Base-by-base conservation (phyloP, 1,140 invertebrate genomes). In the Phocides pigmalion region DNA sequence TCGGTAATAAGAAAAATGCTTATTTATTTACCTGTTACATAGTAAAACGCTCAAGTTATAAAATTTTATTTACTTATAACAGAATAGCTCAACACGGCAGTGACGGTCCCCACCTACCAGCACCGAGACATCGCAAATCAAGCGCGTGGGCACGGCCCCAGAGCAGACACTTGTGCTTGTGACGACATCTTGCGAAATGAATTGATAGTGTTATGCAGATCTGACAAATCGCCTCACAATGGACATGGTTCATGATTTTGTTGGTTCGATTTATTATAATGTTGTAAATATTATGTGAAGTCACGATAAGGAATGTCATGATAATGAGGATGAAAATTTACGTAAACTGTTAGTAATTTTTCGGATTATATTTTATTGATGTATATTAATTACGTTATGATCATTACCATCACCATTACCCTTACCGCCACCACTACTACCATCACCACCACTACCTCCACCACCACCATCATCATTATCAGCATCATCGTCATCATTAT, bases 111-210 rank as follows among this genome's bases (percentile, higher is more conserved):
- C 78, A 75, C 81, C 80, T 85, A 84, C 82, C 69, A 72, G 58
- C 66, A 32, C 62, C n/a, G n/a, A 63, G 64, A 66, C 71, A 71
- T 83, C 82, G 83, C 83, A 87, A 89, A 87, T 85, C 78, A 87
- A 66, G 72, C 80, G 87, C 87, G 87, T 89, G 82, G 87, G 87
- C 77, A 74, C 74, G 70, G 72, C 76, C n/a, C 71, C 59, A 54
- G 58, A 73, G 69, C 72, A 76, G 71, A 71, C 82, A 82, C 78
- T 82, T 79, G 76, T 68, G 59, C 46, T 74, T 78, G 74, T 74
- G 81, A 77, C 58, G 75, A 79, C 77, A 68, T 66, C 74, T 74
- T 49, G 78, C 76, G 78, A 85, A 83, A 82, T 82, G 67, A 79
- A 82, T 82, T 79, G 83, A 89, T 82, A 77, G 65, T 82, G 69